Evolutionary conservation across 2,888 invertebrate genomes (phyloP).

Genomic region (Conus canariensis): DNA sequence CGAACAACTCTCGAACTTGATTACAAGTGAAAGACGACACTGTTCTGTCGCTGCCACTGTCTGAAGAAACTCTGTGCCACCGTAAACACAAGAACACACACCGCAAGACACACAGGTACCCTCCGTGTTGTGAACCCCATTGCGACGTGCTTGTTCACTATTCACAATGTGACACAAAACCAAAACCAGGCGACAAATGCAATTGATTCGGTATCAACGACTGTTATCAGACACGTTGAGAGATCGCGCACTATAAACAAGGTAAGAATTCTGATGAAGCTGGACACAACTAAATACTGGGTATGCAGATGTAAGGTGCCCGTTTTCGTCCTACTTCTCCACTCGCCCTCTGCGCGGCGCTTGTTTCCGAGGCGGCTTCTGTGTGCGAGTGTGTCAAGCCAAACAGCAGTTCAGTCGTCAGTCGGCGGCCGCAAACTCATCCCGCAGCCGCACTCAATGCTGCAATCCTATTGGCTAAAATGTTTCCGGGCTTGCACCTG

Average conservation of each 20-base stretch:
- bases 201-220: not conserved
- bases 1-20: conserved; percentile 19
- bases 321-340: not conserved
- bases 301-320: not conserved
- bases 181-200: not conserved
- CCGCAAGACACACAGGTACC: not conserved
- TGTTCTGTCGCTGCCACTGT: not conserved
- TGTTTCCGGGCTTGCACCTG: conserved; percentile 14
- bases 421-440: not conserved
- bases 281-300: not conserved
- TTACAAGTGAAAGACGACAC: not conserved
- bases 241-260: no score
- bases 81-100: not conserved
- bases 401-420: not conserved
- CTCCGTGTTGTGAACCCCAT: not conserved
- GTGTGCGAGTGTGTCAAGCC: not conserved
- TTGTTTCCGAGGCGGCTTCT: not conserved
- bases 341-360: not conserved
- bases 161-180: not conserved
- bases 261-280: not conserved
- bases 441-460: not conserved
- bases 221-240: not conserved
- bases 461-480: conserved; percentile 14
- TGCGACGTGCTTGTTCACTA: not conserved
- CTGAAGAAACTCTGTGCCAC: not conserved